Base-by-base conservation (phyloP, 2,797 vertebrate genomes). In the Apodemus agrarius region DNA sequence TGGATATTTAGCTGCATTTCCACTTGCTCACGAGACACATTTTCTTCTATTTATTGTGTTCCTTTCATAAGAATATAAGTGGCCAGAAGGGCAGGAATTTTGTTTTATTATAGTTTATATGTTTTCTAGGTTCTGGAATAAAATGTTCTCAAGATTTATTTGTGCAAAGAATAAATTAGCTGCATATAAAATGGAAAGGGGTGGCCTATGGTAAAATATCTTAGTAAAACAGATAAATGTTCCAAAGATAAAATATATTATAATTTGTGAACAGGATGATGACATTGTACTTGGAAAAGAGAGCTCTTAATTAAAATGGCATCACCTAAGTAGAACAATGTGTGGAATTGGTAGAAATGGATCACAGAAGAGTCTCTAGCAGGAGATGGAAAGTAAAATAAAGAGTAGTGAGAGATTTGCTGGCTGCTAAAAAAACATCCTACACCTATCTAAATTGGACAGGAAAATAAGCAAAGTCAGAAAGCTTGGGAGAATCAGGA, bases 291-390 rank as follows among this genome's bases (percentile, higher is more conserved):
- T 65, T 74, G n/a, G 14, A 91, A 4, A 90, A 80, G 5, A 0
- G 49, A 84, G 90, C 3, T 79, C 3, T 84, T 29, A 88, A 92
- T 93, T 82, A 92, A 96, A 94, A 94, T 59, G 63, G 19, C 61
- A 46, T 67, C 3, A 76, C n/a, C 37, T 29, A 59, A 85, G 31
- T 92, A 43, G 40, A 88, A 65, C 79, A 80, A 24, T 0, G 13
- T 21, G 49, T 21, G 52, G 67, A 95, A 87, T 80, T n/a, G 81
- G 88, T 31, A 84, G 24, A 22, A 34, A 6, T 69, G 34, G 14
- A 34, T 67, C 31, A 37, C 34, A 37, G 67, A n/a, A 86, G 9
- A 5, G 49, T 94, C 75, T 46, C 76, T 49, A 76, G 61, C 6
- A 59, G 26, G 65, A 89, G 19, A 69, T 22, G 89, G 90, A 49